Base-by-base conservation (phyloP, 1,140 invertebrate genomes). In the Drosophila jambulina region DNA sequence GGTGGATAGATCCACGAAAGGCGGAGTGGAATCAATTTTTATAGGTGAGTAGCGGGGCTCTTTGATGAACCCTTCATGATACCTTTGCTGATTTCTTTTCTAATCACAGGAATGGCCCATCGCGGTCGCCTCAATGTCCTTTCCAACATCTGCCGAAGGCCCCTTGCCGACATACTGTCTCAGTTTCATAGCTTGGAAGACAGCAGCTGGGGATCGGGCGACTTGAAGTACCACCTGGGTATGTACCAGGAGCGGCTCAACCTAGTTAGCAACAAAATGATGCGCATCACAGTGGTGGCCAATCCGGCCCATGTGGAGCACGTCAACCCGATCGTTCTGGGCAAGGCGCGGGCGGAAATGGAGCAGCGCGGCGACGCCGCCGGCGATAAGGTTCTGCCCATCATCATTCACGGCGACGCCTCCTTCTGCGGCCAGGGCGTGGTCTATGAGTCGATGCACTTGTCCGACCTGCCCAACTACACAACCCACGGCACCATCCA, bases 371-470 rank as follows among this genome's bases (percentile, higher is more conserved):
- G 40, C 2, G 40, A 19, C 4, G 0, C 4, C 1, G 1, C 0
- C n/a, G 40, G 40, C 9, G 40, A 42, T 4, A 10, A 42, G 2
- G 40, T 42, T 42, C n/a, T 42, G 40, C 40, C 40, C 40, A 42
- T 42, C 9, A 19, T 42, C 40, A 19, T 42, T 19, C 40, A 42
- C 40, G 40, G 40, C 10, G 40, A 42, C 19, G 40, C 40, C 40
- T 19, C 40, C 40, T 42, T 42, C 40, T 42, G 40, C n/a, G 40
- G 40, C 40, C 40, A 42, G 40, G 40, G 40, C n/a, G 40, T 42
- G 40, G 40, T 42, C 40, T 42, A 19, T 42, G 40, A 42, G 40
- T 42, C 40, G n/a, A 19, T 42, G 40, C 40, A 42, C 40, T 5
- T 42, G n/a, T 42, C 40, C 40, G 40, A 42, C 2, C n/a, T 42